Conservation (phyloP, 2,888 invertebrate genomes). For the Drosophila atroscutellata region DNA sequence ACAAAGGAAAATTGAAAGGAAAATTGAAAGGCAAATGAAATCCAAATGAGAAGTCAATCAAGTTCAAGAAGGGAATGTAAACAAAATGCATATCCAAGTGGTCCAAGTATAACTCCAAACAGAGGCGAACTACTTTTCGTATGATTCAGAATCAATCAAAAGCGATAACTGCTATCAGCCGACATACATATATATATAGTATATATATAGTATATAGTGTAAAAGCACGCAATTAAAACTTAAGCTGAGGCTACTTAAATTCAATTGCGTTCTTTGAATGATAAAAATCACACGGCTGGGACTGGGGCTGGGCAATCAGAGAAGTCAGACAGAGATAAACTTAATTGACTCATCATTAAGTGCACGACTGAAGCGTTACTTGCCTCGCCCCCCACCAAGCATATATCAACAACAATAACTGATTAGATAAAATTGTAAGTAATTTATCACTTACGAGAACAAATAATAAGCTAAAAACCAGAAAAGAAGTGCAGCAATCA, state of each 20-base stretch:
- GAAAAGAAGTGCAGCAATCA: background rate
- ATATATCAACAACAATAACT: conserved; percentile 19
- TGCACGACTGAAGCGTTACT: conserved; percentile 49
- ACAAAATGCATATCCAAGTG: background rate
- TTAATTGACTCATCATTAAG: conserved; percentile 72
- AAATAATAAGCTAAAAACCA: conserved; percentile 36
- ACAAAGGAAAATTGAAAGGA: conserved; percentile 35
- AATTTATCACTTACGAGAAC: conserved; percentile 57
- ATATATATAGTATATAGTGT: background rate
- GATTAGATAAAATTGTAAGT: conserved; percentile 69
- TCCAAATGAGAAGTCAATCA: conserved; percentile 12
- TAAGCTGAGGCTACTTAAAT: conserved; percentile 35
- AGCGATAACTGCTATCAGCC: conserved; percentile 21
- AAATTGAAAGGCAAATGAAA: conserved; percentile 32
- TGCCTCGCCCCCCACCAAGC: conserved; percentile 9
- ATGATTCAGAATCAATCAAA: conserved; percentile 15
- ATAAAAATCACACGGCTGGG: conserved; percentile 21
- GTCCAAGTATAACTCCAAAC: background rate
- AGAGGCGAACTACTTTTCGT: background rate
- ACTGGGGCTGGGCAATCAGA: conserved; percentile 18
- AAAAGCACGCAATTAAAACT: conserved; percentile 37
- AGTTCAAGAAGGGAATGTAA: background rate
- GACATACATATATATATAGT: background rate
- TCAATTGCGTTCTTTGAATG: conserved; percentile 49
- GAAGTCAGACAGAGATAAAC: conserved; percentile 42